phyloP scores from a whole-genome alignment of 2,888 invertebrate species.

The Syrista parreyssii region DNA sequence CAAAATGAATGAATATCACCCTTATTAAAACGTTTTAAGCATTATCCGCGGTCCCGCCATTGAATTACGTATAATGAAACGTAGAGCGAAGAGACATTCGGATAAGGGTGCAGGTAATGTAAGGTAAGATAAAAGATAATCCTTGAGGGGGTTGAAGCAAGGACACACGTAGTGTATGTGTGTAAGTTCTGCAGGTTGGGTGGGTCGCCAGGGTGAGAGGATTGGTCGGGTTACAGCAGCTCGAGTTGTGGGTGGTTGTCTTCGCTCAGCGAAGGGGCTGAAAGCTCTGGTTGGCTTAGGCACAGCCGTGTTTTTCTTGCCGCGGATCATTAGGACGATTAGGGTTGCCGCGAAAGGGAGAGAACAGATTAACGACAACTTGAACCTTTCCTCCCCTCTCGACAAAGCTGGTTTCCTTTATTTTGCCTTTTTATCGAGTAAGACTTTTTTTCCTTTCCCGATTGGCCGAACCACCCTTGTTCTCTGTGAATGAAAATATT shows the following conservation, averaged over 20 bases:
- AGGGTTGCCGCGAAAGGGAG: slow-evolving; percentile 59
- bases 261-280: slow-evolving; percentile 43
- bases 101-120: not conserved
- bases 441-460: not conserved
- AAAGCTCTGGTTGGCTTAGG: slow-evolving; percentile 60
- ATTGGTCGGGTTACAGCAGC: slow-evolving; percentile 51
- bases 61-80: not conserved
- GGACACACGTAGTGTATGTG: not conserved
- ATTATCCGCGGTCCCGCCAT: not conserved
- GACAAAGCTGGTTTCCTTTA: slow-evolving; percentile 5
- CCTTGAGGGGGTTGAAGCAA: slow-evolving; percentile 41
- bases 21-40: not conserved
- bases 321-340: slow-evolving; percentile 65
- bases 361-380: slow-evolving; percentile 55
- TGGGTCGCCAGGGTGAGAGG: slow-evolving; percentile 27
- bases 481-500: not conserved
- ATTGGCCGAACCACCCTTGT: not conserved
- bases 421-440: not conserved
- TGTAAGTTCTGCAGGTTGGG: not conserved
- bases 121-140: slow-evolving; percentile 37
- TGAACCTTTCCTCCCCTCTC: slow-evolving; percentile 10
- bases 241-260: slow-evolving; percentile 44
- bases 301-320: slow-evolving; percentile 62
- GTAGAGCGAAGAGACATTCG: not conserved
- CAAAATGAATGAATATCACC: not conserved